Evolutionary conservation across 2,888 invertebrate genomes (phyloP), one percentile per base, ranked within the genome.

Genomic region (Drosophila longiperda): DNA sequence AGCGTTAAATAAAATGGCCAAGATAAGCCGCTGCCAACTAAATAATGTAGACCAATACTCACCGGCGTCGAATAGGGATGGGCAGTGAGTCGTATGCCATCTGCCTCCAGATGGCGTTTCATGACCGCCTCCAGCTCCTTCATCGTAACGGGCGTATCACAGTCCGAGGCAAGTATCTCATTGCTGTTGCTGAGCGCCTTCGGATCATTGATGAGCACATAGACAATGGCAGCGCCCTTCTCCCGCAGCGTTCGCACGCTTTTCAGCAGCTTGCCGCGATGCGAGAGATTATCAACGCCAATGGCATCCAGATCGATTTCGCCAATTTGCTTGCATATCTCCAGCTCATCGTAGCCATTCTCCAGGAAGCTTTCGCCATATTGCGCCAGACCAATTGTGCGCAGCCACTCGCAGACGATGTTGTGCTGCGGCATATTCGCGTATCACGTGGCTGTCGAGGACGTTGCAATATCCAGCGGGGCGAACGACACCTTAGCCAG

Each of bases 291-390:
- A 82, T 97, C 95, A 70, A 98, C 98, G 40, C 98, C 98, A 93
- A 98, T 98, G 53, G 98, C 98, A 93, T 98, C 98, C 93, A 98
- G 94, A 94, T 98, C 98, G 73, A 98, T 97, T 93, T 98, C 97
- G 62, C 98, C 98, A 91, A 98, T 97, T 94, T 98, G 98, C 93
- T 98, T 98, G 94, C 98, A 98, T 92, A 98, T 98, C 94, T 98
- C 98, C 93, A 98, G 94, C 93, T 98, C 98, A 93, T 98, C 98
- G 94, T 98, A 98, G 80, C 98, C 98, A 93, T 98, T 98, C 94
- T 98, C 98, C 92, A 98, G 95, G 93, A 98, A 98, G 91, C 97
- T 97, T 93, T 98, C 97, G 82, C 97, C 96, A 93, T 98, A 98
- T 92, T 97, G 97, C 89, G 96, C 96, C 92, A 98, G 95, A 91